Evolutionary conservation across 2,888 invertebrate genomes (phyloP).

Genomic region (Liodrosophila aerea): DNA sequence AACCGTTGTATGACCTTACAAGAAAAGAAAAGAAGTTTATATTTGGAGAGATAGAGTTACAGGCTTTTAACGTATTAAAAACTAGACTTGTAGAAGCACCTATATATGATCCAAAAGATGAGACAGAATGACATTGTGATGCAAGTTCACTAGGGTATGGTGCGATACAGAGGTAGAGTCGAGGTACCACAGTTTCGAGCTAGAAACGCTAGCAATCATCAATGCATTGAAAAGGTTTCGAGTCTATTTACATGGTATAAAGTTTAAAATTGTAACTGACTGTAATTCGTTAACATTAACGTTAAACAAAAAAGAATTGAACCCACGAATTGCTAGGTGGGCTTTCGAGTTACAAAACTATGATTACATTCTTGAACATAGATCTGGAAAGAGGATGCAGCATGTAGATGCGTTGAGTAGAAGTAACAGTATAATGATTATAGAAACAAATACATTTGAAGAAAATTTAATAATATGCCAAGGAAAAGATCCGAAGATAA

Average conservation of each 20-base stretch:
- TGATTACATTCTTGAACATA: slow-evolving; percentile 1
- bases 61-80: background rate
- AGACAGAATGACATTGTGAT: slow-evolving; percentile 1
- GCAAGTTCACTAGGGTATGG: background rate
- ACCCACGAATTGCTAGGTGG: slow-evolving; percentile 1
- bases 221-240: background rate
- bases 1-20: background rate
- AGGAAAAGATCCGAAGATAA: no score
- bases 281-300: background rate
- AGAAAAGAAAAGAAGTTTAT: background rate
- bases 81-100: background rate
- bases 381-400: slow-evolving; percentile 1
- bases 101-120: background rate
- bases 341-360: background rate
- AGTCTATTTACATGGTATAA: background rate
- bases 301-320: background rate
- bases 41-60: background rate
- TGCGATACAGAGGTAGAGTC: background rate
- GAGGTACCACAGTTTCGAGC: background rate
- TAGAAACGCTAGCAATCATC: background rate
- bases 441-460: background rate
- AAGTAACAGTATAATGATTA: background rate
- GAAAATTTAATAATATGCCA: no score
- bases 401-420: background rate
- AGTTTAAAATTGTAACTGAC: slow-evolving; percentile 3